Conservation (phyloP, 2,888 invertebrate genomes). For the Napeogenes sylphis region DNA sequence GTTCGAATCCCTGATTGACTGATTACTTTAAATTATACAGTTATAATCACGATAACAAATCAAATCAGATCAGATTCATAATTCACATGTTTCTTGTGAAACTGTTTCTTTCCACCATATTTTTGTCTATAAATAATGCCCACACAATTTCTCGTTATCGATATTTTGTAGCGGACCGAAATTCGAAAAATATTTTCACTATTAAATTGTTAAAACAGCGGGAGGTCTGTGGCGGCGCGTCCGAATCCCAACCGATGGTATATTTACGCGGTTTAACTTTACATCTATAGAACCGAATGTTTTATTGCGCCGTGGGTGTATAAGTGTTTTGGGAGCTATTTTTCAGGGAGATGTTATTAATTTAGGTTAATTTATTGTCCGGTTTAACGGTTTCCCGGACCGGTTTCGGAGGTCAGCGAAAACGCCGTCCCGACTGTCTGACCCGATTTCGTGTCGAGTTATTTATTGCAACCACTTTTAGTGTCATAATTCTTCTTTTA, state of each 20-base stretch:
- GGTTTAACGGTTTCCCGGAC: constrained; percentile 29
- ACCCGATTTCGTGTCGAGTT: constrained; percentile 24
- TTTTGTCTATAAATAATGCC: constrained; percentile 17
- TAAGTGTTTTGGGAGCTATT: constrained; percentile 38
- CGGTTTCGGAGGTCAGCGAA: constrained; percentile 31
- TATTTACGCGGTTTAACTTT: constrained; percentile 14
- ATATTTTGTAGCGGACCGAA: constrained; percentile 14
- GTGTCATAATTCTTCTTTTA: constrained; percentile 21
- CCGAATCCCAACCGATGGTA: constrained; percentile 14
- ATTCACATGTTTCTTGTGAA: too few species aligned
- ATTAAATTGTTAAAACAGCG: constrained; percentile 26
- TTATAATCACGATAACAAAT: too few species aligned
- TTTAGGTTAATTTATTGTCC: constrained; percentile 28
- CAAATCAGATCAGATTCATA: too few species aligned
- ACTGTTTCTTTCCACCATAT: too few species aligned
- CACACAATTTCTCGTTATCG: constrained; percentile 19
- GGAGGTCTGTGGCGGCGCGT: constrained; percentile 22
- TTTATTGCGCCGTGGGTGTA: constrained; percentile 46
- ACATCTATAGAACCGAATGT: constrained; percentile 10
- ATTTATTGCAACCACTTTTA: constrained; percentile 25
- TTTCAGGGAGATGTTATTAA: constrained; percentile 39
- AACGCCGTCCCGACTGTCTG: constrained; percentile 24
- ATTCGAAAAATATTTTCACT: constrained; percentile 21
- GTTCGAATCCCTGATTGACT: too few species aligned
- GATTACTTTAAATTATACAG: too few species aligned